A percentile compares a stretch with the other conserved stretches of the same genome.
Evolutionary conservation across 2,113 vertebrate genomes (phyloP).

Genomic region (Rallus limicola): DNA sequence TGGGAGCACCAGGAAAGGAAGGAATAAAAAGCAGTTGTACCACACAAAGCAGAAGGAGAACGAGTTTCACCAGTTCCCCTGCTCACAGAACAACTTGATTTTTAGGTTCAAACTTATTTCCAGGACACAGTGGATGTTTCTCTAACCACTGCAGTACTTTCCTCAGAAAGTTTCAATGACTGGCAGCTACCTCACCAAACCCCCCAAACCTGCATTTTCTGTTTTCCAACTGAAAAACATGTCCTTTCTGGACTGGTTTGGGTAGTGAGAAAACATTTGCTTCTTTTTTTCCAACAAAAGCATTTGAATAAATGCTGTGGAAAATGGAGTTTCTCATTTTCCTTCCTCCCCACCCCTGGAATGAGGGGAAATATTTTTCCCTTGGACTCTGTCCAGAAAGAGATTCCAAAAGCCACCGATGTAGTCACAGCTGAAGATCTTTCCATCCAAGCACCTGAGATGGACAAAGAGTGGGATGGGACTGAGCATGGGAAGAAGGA

Average conservation of each 20-base stretch:
- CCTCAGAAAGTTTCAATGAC: neutral
- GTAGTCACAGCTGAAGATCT: neutral
- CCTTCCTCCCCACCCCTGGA: no score
- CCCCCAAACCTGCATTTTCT: neutral
- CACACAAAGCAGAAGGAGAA: neutral
- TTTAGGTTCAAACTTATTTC: conserved; percentile 4
- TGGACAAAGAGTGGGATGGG: neutral
- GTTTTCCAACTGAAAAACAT: neutral
- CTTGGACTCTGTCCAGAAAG: neutral
- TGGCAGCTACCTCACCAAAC: neutral
- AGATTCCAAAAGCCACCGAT: neutral
- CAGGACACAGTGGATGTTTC: neutral
- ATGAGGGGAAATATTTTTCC: no score
- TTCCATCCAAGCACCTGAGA: neutral
- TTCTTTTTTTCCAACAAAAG: neutral
- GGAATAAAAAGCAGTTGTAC: neutral
- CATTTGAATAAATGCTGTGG: neutral
- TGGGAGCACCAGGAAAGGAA: neutral
- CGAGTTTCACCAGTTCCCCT: neutral
- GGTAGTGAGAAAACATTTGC: neutral
- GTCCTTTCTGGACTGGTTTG: neutral
- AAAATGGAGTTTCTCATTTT: neutral
- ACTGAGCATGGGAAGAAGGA: neutral
- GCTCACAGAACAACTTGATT: neutral
- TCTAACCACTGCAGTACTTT: neutral